Evolutionary conservation across 2,797 vertebrate species (phyloP), one percentile per base, ranked within the genome.

Genomic region (Corythornis leucogaster): DNA sequence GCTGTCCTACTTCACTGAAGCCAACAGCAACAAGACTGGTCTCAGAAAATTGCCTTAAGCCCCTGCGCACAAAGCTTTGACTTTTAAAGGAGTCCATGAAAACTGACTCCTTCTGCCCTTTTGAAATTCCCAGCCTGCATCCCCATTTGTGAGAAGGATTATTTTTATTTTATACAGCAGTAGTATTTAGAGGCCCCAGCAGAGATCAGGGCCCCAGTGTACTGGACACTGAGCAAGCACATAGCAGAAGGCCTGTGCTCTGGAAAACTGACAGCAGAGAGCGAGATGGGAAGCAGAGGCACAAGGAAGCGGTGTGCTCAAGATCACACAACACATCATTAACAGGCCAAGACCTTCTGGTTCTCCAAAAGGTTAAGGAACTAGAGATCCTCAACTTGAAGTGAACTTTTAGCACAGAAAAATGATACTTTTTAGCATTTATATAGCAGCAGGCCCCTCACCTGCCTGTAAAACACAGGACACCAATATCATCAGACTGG

Each of bases 1-100:
- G 57, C 78, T 92, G 78, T 90, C 87, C 90, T 90, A 15, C 61
- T 78, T 48, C 50, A 33, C 80, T 15, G 42, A 86, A 91, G 74
- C 74, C 89, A 90, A 88, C 51, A 92, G 89, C 82, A 88, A 95
- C 57, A 77, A 68, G 59, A 86, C 61, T 11, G 40, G 21, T 18
- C 48, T 91, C 68, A 67, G 57, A 51, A 71, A 90, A 85, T 14
- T 68, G 61, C 71, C 69, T 73, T 31, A 46, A 93, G 35, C 30
- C 59, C 81, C 57, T 43, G 50, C 81, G 33, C 58, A 45, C 12
- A 81, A 74, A 79, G 43, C 31, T 90, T 16, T 54, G 61, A 45
- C 57, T 95, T 73, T 38, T 48, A 87, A 75, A 82, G 21, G 51
- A 43, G 42, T 14, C 43, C 68, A 19, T 15, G 53, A 84, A 94